Evolutionary conservation across 2,113 vertebrate genomes (phyloP).

Genomic region (Anthoscopus minutus): DNA sequence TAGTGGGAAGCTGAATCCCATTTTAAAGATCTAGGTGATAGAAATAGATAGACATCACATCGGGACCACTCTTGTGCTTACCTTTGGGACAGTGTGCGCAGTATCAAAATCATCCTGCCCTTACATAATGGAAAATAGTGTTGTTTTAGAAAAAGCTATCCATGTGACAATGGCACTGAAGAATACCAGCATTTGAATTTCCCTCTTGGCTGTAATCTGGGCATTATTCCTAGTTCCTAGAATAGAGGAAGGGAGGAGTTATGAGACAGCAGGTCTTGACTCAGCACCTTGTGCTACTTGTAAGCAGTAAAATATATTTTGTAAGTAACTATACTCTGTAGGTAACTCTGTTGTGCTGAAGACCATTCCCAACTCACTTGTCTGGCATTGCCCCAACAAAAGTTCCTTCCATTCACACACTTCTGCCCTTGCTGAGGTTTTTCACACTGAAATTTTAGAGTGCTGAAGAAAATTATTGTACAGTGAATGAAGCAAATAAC

Average conservation of each 20-base stretch:
- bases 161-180: neutral
- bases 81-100: neutral
- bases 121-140: neutral
- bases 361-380: neutral
- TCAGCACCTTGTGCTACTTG: neutral
- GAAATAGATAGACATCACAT: neutral
- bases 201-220: neutral
- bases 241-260: neutral
- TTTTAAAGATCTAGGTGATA: neutral
- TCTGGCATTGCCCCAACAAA: neutral
- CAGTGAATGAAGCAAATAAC: neutral
- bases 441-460: neutral
- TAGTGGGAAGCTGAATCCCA: neutral
- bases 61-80: neutral
- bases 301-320: neutral
- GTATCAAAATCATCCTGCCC: neutral
- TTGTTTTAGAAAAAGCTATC: neutral
- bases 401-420: neutral
- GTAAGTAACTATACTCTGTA: too few relatives aligned
- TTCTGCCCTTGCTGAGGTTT: neutral
- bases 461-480: neutral
- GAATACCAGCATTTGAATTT: neutral
- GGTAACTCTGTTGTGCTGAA: neutral
- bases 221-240: neutral
- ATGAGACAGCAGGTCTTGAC: neutral